These are phyloP conservation scores for Pocota personata DNA, from an alignment of 2,888 invertebrate genomes.

Conservation along the genomic window DNA sequence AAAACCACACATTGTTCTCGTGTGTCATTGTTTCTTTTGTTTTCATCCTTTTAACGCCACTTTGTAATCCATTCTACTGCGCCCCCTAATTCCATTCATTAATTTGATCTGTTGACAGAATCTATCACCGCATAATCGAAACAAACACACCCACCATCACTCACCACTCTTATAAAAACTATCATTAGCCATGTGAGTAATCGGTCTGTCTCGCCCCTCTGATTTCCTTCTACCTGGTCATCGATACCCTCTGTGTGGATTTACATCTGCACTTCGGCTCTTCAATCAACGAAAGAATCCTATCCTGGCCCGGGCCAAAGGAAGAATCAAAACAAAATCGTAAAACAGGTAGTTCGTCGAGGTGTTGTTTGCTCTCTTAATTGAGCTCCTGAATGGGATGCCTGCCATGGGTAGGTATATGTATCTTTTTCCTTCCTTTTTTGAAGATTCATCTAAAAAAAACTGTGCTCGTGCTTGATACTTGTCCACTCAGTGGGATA, in stretches of 20 bases:
- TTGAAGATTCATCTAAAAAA: not conserved
- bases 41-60: constrained; percentile 69
- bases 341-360: constrained; percentile 70
- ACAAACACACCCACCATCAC: constrained; percentile 73
- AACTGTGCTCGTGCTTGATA: not conserved
- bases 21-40: constrained; percentile 57
- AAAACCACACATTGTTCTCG: constrained; percentile 13
- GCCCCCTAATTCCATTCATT: constrained; percentile 68
- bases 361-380: constrained; percentile 74
- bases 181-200: constrained; percentile 67
- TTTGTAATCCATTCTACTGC: constrained; percentile 55
- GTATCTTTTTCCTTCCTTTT: constrained; percentile 42
- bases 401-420: not conserved
- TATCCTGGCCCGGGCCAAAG: constrained; percentile 52
- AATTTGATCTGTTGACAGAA: constrained; percentile 73
- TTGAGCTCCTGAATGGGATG: constrained; percentile 70
- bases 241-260: constrained; percentile 29
- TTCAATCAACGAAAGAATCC: constrained; percentile 6
- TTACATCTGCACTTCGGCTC: constrained; percentile 21
- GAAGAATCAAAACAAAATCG: constrained; percentile 59
- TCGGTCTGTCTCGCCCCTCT: constrained; percentile 30
- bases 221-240: constrained; percentile 43
- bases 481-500: constrained; percentile 22
- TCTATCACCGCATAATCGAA: constrained; percentile 73
- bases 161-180: constrained; percentile 31